Percentiles rank a stretch among this genome's conserved stretches.
Conservation (phyloP, 2,113 vertebrate genomes). For the Eolophus roseicapilla region DNA sequence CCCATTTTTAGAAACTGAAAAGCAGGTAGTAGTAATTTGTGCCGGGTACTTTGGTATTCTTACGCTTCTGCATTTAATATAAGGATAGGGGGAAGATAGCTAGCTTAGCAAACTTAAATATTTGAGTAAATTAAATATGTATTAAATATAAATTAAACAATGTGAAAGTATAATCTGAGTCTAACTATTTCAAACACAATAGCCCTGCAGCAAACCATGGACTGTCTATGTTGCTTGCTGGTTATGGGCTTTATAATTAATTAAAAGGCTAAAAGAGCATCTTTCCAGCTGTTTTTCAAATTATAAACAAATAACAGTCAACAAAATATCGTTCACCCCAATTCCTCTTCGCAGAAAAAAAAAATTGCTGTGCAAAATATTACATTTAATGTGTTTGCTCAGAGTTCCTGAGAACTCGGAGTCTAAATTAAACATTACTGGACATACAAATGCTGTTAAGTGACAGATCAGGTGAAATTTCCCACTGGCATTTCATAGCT, state of each 20-base stretch:
- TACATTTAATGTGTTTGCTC: not conserved
- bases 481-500: not conserved
- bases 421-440: not conserved
- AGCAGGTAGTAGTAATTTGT: not conserved
- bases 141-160: not conserved
- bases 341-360: not conserved
- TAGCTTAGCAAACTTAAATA: not conserved
- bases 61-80: not conserved
- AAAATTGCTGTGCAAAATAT: not conserved
- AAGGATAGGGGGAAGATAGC: not conserved
- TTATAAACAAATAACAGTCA: not conserved
- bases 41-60: not conserved
- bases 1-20: not conserved
- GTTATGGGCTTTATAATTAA: not conserved
- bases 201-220: not conserved
- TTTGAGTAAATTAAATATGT: not conserved
- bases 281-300: not conserved
- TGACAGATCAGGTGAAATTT: not conserved
- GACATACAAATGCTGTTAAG: not conserved
- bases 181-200: not conserved
- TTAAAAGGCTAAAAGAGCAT: not conserved
- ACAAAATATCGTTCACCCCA: not conserved
- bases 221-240: not conserved
- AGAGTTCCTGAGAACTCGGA: not conserved
- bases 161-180: not conserved